Conservation (phyloP, 2,113 vertebrate genomes). For the Paramisgurnus dabryanus region DNA sequence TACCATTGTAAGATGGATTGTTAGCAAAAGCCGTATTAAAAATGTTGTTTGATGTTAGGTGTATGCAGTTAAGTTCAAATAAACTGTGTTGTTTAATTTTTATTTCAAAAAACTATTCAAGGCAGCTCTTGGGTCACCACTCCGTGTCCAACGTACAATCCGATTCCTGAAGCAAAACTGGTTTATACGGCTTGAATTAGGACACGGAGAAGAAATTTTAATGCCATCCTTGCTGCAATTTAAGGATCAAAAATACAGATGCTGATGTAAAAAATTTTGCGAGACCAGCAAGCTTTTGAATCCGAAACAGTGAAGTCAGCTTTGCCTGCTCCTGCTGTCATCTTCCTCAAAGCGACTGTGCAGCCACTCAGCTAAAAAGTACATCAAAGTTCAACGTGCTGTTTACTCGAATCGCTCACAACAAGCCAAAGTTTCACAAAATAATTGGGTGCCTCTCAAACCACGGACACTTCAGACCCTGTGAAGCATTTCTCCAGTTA, state of each 20-base stretch:
- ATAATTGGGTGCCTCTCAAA: not conserved
- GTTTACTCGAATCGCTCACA: constrained; percentile 9
- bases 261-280: constrained; percentile 24
- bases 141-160: not conserved
- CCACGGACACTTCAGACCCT: too few relatives aligned
- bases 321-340: constrained; percentile 20
- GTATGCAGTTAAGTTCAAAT: too few relatives aligned
- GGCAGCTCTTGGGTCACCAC: not conserved
- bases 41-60: too few relatives aligned
- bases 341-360: constrained; percentile 29
- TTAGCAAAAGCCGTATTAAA: too few relatives aligned
- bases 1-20: too few relatives aligned
- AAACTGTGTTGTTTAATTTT: too few relatives aligned
- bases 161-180: not conserved
- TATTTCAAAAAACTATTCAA: too few relatives aligned
- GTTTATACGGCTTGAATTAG: not conserved
- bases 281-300: constrained; percentile 34
- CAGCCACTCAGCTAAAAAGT: constrained; percentile 37
- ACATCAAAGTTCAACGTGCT: constrained; percentile 26
- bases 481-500: too few relatives aligned
- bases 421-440: constrained; percentile 13
- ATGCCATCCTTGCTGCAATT: constrained; percentile 34
- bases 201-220: constrained; percentile 10
- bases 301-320: constrained; percentile 30
- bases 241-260: constrained; percentile 20